These are phyloP conservation scores for Pipa parva DNA, from an alignment of 2,113 vertebrate species.

Conservation along the genomic window DNA sequence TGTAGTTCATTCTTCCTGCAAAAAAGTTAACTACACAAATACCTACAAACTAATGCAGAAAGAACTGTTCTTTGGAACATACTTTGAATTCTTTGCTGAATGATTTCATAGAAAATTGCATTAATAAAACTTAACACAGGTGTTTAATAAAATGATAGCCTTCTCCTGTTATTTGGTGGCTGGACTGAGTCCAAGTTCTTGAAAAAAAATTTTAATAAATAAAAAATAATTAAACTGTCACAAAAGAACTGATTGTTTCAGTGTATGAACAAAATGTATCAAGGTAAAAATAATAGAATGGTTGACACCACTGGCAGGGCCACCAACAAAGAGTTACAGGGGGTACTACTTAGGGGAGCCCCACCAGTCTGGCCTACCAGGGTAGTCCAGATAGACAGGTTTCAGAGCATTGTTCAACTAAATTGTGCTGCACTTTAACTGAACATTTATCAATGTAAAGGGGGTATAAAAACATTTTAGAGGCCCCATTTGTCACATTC, in stretches of 20 bases:
- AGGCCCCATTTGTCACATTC: no score
- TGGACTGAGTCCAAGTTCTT: conserved; percentile 52
- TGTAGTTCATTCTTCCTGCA: no score
- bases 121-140: conserved; percentile 59
- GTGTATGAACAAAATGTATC: conserved; percentile 39
- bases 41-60: conserved; percentile 18
- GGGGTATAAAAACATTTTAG: no score
- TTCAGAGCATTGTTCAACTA: no score
- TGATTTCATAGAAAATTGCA: conserved; percentile 53
- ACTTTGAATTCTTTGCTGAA: conserved; percentile 50
- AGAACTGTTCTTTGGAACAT: conserved; percentile 14
- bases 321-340: no score
- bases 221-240: conserved; percentile 67
- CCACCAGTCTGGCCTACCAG: no score
- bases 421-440: no score
- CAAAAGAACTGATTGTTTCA: conserved; percentile 46
- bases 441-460: no score
- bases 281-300: conserved; percentile 4
- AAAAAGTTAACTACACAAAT: no score
- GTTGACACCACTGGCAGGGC: not conserved
- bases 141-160: conserved; percentile 61
- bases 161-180: conserved; percentile 43
- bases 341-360: no score
- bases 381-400: no score
- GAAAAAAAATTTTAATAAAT: conserved; percentile 43